These are phyloP conservation scores for Caenorhabditis inopinata DNA, from an alignment of 1,140 invertebrate species.

Conservation along the genomic window DNA sequence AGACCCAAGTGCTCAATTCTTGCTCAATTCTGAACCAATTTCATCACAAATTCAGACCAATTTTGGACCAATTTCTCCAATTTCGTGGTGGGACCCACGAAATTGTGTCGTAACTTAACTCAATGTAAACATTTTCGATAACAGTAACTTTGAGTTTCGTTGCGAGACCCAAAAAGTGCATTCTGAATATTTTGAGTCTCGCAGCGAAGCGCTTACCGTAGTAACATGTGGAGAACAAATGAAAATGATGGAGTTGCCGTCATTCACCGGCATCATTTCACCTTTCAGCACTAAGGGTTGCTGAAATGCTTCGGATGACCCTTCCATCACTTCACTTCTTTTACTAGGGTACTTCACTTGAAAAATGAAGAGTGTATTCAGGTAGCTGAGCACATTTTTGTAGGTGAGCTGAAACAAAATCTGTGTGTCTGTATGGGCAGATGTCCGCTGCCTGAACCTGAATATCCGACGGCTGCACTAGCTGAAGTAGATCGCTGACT, in stretches of 20 bases:
- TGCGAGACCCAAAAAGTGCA: no score
- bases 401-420: conserved; percentile 45
- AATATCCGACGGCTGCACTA: conserved; percentile 40
- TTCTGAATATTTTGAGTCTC: not conserved
- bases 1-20: no score
- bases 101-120: no score
- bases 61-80: no score
- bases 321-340: conserved; percentile 41
- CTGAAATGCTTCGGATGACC: conserved; percentile 41
- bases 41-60: no score
- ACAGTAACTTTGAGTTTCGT: no score
- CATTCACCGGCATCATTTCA: conserved; percentile 47
- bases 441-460: no score
- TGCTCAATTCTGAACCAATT: no score
- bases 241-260: conserved; percentile 49
- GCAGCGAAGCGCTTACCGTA: conserved; percentile 13
- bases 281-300: conserved; percentile 47
- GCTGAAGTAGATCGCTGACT: conserved; percentile 39
- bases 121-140: no score
- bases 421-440: no score
- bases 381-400: conserved; percentile 45
- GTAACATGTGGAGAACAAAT: conserved; percentile 49
- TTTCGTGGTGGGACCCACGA: no score
- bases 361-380: conserved; percentile 50
- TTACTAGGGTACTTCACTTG: conserved; percentile 48